Evolutionary conservation across 2,113 vertebrate species (phyloP).

Genomic region (Stomatorhinus ivindoensis): DNA sequence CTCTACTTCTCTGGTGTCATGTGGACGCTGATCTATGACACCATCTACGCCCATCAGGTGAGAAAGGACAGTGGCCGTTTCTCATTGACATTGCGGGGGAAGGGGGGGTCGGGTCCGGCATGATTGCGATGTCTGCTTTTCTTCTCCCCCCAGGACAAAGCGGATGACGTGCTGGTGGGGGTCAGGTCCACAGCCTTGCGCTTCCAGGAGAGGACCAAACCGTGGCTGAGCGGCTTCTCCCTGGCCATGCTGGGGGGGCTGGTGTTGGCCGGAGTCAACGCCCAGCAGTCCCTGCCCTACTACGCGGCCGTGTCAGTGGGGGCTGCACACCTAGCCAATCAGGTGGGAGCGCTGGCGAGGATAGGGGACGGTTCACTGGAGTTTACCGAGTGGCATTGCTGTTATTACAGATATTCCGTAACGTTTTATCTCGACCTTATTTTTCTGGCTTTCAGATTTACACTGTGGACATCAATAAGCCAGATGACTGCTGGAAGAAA

Average conservation of each 20-base stretch:
- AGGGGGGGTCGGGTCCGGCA: background rate
- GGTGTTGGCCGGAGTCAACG: conserved; percentile 63
- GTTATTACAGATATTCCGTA: background rate
- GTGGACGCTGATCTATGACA: conserved; percentile 93
- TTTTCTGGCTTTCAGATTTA: conserved; percentile 64
- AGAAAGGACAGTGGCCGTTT: background rate
- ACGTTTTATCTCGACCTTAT: background rate
- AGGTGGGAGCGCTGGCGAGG: conserved; percentile 57
- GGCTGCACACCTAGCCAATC: conserved; percentile 66
- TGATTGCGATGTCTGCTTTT: background rate
- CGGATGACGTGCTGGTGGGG: conserved; percentile 75
- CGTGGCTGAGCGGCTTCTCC: conserved; percentile 79
- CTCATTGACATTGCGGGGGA: background rate
- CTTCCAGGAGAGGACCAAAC: conserved; percentile 77
- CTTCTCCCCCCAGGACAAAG: conserved; percentile 71
- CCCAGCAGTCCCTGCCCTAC: conserved; percentile 74
- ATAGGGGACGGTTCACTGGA: background rate
- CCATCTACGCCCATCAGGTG: conserved; percentile 97
- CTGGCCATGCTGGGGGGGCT: conserved; percentile 74
- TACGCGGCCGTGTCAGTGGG: conserved; percentile 62
- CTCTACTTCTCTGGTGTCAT: conserved; percentile 85
- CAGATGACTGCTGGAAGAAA: conserved; percentile 90
- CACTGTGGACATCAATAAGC: conserved; percentile 75
- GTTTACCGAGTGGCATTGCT: background rate
- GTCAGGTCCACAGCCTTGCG: conserved; percentile 84